These are phyloP conservation scores for Synanthedon andrenaeformis DNA, from an alignment of 2,888 invertebrate genomes.

Conservation along the genomic window DNA sequence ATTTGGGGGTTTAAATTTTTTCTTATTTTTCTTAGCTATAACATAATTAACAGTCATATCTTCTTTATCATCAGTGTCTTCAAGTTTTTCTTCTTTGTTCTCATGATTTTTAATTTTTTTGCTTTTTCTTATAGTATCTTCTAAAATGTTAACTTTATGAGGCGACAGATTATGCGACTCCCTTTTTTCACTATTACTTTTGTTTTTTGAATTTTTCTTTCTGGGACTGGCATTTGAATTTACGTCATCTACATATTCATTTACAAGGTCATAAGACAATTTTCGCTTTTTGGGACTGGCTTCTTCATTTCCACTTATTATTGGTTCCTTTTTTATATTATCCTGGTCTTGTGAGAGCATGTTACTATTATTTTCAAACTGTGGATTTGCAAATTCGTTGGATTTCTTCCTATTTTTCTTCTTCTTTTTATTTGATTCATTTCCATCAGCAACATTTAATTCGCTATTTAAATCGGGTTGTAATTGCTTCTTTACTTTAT, in stretches of 20 bases:
- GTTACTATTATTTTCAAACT: background rate
- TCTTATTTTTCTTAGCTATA: background rate
- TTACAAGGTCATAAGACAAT: no score
- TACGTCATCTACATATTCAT: background rate
- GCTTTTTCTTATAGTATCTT: background rate
- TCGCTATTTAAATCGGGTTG: slow-evolving; percentile 35
- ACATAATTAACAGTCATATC: background rate
- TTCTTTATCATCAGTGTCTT: background rate
- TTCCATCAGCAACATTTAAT: background rate
- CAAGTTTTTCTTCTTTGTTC: background rate
- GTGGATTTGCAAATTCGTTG: background rate
- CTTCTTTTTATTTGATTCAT: slow-evolving; percentile 10
- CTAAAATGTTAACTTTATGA: background rate
- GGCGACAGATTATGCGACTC: background rate
- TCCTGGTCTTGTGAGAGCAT: slow-evolving; percentile 3
- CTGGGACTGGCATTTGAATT: background rate
- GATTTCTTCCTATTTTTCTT: slow-evolving; percentile 6
- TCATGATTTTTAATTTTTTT: no score
- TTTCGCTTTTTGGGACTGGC: slow-evolving; percentile 5
- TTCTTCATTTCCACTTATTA: slow-evolving; percentile 1
- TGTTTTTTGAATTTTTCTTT: background rate
- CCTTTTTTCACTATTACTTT: background rate
- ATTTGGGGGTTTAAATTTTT: background rate
- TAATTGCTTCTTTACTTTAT: slow-evolving; percentile 56
- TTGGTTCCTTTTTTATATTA: slow-evolving; percentile 1